phyloP scores from a whole-genome alignment of 2,888 invertebrate genomes.

The Clivina fossor region DNA sequence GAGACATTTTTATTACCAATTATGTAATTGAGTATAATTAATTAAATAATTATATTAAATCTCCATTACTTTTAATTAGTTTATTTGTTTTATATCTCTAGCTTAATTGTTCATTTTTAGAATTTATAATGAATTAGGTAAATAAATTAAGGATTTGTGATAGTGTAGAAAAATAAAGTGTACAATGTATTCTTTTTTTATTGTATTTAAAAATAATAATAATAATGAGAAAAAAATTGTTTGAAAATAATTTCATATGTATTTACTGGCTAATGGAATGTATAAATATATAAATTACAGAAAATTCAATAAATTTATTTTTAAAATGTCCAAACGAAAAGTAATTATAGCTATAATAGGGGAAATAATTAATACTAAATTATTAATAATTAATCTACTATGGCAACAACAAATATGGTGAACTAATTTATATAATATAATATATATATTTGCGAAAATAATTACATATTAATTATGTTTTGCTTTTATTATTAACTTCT shows the following conservation, averaged over 20 bases:
- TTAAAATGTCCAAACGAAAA: slow-evolving; percentile 13
- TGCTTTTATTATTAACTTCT: neutral
- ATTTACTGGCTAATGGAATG: slow-evolving; percentile 10
- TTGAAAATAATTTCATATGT: neutral
- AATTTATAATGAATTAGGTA: too few species aligned
- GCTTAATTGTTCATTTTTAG: too few species aligned
- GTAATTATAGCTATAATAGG: neutral
- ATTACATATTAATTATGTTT: slow-evolving; percentile 12
- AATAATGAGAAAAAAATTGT: neutral
- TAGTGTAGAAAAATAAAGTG: too few species aligned
- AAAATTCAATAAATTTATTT: slow-evolving; percentile 13
- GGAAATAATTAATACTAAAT: slow-evolving; percentile 14
- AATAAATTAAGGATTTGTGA: too few species aligned
- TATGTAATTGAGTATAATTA: too few species aligned
- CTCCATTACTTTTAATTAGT: too few species aligned
- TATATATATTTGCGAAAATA: slow-evolving; percentile 11
- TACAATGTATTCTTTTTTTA: neutral
- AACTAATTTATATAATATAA: slow-evolving; percentile 18
- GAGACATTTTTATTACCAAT: too few species aligned
- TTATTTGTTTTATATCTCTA: too few species aligned
- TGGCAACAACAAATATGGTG: slow-evolving; percentile 26
- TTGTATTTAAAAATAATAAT: neutral
- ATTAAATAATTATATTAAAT: too few species aligned
- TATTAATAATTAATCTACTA: slow-evolving; percentile 25
- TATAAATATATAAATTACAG: slow-evolving; percentile 15